Base-by-base conservation (phyloP, 2,888 invertebrate species). In the Aproaerema taeniolella region DNA sequence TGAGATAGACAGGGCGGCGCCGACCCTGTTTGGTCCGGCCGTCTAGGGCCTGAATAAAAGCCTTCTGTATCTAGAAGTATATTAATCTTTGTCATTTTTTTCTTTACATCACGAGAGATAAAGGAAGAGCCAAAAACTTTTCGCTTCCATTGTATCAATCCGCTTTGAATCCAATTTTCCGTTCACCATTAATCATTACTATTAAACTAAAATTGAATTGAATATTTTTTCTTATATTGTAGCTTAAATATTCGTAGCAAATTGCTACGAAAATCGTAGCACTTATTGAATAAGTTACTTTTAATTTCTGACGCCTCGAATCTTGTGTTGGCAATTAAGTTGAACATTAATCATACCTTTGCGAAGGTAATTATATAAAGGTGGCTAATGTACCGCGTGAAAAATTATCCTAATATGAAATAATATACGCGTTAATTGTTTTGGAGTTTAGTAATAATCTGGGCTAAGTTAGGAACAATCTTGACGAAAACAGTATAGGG, bases 1-100 rank as follows among this genome's bases (percentile, higher is more conserved):
- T 62, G 50, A 66, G 63, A 31, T 51, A 76, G 79, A 72, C 79
- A 46, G 56, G 47, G 52, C 48, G 80, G 73, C 73, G 74, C 62
- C 74, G 53, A 36, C 46, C 67, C 46, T 53, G 59, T 59, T 64
- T 56, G 61, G 53, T 47, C 55, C 51, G 60, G 59, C 59, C 56
- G 61, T 58, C 60, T 58, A 56, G 56, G 52, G 45, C 59, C 56
- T 52, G 31, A 32, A 41, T 32, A 41, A 39, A 41, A 45, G 32
- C 36, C 38, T 31, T 42, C 33, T 45, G 38, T 41, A 35, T 46
- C 41, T 43, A 42, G 32, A 29, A 31, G 31, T 42, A 39, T 35
- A 44, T 39, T 43, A 32, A 42, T 42, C 32, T 30, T 39, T 45
- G 39, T 41, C 24, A 38, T 40, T 37, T 47, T 35, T 40, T 38